Evolutionary conservation across 2,888 invertebrate species (phyloP).

Genomic region (Listrodromus nycthemerus): DNA sequence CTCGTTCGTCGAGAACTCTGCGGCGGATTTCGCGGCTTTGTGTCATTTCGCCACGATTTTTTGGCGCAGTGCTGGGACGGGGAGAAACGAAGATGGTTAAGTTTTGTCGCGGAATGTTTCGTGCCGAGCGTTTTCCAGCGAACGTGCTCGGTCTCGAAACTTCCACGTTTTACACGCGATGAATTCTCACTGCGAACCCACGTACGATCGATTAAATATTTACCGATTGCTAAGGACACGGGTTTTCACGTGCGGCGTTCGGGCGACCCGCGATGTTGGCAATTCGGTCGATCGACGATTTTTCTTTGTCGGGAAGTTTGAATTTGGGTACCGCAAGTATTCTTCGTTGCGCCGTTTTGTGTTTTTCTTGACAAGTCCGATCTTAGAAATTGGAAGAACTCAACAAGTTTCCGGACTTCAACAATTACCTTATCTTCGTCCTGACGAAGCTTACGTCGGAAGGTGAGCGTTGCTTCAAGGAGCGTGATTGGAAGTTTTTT

Average conservation of each 20-base stretch:
- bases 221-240: neutral
- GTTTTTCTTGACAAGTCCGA: conserved; percentile 86
- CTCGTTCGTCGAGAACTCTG: neutral
- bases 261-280: neutral
- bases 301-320: neutral
- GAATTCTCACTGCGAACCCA: neutral
- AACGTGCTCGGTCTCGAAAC: neutral
- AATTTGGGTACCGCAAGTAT: no score
- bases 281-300: neutral
- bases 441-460: conserved; percentile 96
- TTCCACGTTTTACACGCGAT: neutral
- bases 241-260: neutral
- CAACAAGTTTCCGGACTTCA: conserved; percentile 99
- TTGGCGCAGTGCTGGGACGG: neutral
- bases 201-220: conserved; percentile 6
- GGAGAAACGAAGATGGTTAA: conserved; percentile 54
- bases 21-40: neutral
- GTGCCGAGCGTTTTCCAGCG: conserved; percentile 5
- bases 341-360: neutral
- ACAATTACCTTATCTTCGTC: conserved; percentile 99
- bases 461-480: conserved; percentile 84
- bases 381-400: conserved; percentile 98
- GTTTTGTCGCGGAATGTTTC: conserved; percentile 29
- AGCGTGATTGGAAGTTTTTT: conserved; percentile 10
- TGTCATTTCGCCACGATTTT: neutral